Evolutionary conservation across 2,797 vertebrate genomes (phyloP).

Genomic region (Tarsius wallacei): DNA sequence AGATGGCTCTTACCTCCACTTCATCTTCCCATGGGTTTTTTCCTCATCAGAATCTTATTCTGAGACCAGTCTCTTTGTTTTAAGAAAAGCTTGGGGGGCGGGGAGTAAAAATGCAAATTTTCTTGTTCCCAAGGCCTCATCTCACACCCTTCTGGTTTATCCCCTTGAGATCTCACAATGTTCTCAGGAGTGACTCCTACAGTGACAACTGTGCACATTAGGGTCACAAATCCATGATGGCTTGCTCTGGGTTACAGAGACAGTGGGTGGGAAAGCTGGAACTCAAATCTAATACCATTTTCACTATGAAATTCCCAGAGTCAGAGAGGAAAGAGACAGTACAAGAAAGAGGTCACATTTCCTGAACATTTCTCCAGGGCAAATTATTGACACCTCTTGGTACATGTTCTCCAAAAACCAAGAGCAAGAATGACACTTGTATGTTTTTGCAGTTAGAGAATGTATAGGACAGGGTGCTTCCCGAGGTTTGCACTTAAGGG

Average conservation of each 20-base stretch:
- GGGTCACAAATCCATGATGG: not conserved
- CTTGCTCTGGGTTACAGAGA: not conserved
- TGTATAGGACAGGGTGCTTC: accelerated
- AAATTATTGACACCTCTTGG: not conserved
- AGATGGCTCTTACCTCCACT: not conserved
- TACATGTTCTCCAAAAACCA: not conserved
- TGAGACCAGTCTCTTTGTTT: not conserved
- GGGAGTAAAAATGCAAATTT: not conserved
- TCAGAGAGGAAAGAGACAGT: not conserved
- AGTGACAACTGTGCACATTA: not conserved
- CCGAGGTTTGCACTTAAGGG: not conserved
- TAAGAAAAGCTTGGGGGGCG: not conserved
- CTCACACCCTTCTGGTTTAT: not conserved
- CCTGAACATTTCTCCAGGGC: not conserved
- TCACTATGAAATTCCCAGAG: no score
- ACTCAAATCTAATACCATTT: not conserved
- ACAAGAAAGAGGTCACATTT: not conserved
- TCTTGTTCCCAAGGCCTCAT: not conserved
- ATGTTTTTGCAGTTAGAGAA: not conserved
- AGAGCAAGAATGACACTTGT: not conserved
- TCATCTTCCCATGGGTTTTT: not conserved
- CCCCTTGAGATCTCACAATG: not conserved
- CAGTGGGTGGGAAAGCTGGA: not conserved
- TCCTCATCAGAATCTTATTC: not conserved
- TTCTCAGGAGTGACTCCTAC: not conserved